These are phyloP conservation scores for Bubo bubo DNA, from an alignment of 2,113 vertebrate species.

Conservation along the genomic window DNA sequence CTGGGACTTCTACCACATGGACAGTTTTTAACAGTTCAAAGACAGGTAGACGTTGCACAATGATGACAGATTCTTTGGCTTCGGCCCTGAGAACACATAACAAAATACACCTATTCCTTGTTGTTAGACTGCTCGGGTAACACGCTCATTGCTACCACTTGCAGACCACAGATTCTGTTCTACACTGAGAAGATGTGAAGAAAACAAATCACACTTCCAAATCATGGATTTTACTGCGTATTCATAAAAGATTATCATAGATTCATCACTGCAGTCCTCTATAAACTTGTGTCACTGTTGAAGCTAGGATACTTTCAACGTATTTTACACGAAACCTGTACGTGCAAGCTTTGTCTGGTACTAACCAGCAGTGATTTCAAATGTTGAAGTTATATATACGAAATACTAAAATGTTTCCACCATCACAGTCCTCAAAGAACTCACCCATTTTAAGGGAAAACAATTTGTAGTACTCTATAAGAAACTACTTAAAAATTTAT, in stretches of 20 bases:
- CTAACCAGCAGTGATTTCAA: background rate
- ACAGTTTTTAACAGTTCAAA: background rate
- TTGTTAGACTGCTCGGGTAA: background rate
- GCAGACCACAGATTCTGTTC: background rate
- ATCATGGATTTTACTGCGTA: background rate
- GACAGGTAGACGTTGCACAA: constrained; percentile 6
- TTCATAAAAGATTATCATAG: background rate
- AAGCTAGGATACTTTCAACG: background rate
- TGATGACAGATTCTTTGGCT: background rate
- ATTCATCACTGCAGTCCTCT: background rate
- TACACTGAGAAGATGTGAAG: background rate
- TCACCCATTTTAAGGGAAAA: background rate
- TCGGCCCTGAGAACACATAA: background rate
- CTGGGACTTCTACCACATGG: background rate
- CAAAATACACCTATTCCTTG: background rate
- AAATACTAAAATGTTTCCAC: background rate
- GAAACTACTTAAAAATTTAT: background rate
- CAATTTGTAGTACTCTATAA: background rate
- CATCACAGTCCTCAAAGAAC: background rate
- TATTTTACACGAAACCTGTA: background rate
- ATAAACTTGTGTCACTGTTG: background rate
- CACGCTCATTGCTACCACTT: background rate
- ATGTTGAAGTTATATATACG: background rate
- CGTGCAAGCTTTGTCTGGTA: background rate
- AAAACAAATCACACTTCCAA: background rate